phyloP scores from a whole-genome alignment of 2,888 invertebrate genomes.

The Arctia plantaginis region DNA sequence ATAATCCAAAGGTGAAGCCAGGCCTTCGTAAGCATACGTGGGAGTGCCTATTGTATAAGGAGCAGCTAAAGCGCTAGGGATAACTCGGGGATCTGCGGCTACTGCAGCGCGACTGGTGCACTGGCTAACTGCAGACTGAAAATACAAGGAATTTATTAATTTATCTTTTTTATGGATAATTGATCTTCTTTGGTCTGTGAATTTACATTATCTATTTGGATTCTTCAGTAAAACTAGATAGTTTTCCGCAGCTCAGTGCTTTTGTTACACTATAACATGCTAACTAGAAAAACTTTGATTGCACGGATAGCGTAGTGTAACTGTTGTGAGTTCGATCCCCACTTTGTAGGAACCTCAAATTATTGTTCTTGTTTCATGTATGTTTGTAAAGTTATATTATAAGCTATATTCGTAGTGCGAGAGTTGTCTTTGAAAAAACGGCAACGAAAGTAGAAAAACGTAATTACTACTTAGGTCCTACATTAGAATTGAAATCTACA shows the following conservation, averaged over 20 bases:
- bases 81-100: conserved; percentile 26
- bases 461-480: no score
- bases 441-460: no score
- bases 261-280: background rate
- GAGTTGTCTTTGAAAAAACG: no score
- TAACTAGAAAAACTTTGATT: background rate
- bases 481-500: no score
- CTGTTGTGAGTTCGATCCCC: no score
- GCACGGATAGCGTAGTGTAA: no score
- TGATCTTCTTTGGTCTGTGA: background rate
- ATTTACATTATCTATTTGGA: background rate
- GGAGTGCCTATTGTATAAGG: background rate
- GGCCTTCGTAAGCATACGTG: conserved; percentile 1
- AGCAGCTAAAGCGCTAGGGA: conserved; percentile 17
- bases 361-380: no score
- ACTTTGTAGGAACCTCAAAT: no score
- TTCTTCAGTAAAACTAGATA: background rate
- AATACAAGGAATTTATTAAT: background rate
- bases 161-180: background rate
- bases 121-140: conserved; percentile 42
- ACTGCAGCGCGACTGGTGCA: conserved; percentile 40
- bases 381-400: no score
- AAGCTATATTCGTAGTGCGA: no score
- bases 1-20: background rate
- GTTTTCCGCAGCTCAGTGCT: background rate